phyloP scores from a whole-genome alignment of 2,888 invertebrate species.

The Eupithecia subumbrata region DNA sequence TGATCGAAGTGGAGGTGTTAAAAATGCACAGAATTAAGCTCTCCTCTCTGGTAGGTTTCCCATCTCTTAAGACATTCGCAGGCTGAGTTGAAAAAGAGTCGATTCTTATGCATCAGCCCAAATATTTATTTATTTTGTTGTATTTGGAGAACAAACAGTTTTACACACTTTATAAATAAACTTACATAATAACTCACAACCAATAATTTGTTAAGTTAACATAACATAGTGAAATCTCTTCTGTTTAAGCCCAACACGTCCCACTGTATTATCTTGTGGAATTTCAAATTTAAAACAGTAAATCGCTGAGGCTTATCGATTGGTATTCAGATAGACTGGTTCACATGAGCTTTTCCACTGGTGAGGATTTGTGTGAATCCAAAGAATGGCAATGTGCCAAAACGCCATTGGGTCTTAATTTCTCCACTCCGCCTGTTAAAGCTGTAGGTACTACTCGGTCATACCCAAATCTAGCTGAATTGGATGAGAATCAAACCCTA shows the following conservation, averaged over 20 bases:
- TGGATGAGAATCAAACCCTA: neutral
- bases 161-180: too few relatives aligned
- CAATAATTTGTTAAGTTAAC: too few relatives aligned
- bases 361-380: conserved; percentile 4
- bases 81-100: too few relatives aligned
- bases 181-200: too few relatives aligned
- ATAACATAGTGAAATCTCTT: neutral
- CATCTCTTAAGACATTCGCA: neutral
- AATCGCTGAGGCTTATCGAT: neutral
- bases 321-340: neutral
- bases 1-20: neutral
- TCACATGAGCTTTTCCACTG: neutral
- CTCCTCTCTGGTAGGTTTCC: neutral
- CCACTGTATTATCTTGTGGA: neutral
- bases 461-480: neutral
- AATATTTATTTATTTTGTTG: too few relatives aligned
- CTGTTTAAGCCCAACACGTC: neutral
- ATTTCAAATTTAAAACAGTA: neutral
- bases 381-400: conserved; percentile 4
- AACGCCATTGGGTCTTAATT: conserved; percentile 4
- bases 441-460: neutral
- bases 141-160: too few relatives aligned
- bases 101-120: neutral
- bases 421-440: neutral
- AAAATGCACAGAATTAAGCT: neutral